These are phyloP conservation scores for Seira musarum DNA, from an alignment of 2,888 invertebrate genomes.

Conservation along the genomic window DNA sequence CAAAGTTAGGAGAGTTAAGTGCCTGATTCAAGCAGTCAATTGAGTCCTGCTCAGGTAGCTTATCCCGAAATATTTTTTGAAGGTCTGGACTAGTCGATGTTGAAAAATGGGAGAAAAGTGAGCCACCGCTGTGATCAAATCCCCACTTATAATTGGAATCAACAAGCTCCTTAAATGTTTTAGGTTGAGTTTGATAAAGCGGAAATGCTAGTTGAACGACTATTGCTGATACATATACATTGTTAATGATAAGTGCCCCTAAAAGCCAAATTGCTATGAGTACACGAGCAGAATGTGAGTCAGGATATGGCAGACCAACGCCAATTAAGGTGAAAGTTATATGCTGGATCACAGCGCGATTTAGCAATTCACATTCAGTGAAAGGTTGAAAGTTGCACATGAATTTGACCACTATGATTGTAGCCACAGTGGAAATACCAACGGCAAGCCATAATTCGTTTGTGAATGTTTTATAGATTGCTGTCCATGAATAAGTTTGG, in stretches of 20 bases:
- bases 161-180: slow-evolving; percentile 37
- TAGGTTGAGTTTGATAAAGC: slow-evolving; percentile 29
- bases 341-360: slow-evolving; percentile 2
- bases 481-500: slow-evolving; percentile 36
- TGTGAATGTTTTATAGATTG: slow-evolving; percentile 36
- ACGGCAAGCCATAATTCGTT: slow-evolving; percentile 18
- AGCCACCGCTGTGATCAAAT: slow-evolving; percentile 49
- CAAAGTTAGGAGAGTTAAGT: slow-evolving; percentile 39
- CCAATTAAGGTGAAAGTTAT: slow-evolving; percentile 20
- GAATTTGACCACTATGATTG: neutral
- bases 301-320: slow-evolving; percentile 10
- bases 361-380: neutral
- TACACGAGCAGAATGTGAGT: neutral
- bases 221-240: slow-evolving; percentile 40
- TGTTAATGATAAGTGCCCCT: slow-evolving; percentile 28
- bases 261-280: slow-evolving; percentile 39
- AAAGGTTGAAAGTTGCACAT: too few species aligned
- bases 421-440: neutral
- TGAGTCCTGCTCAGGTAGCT: slow-evolving; percentile 32
- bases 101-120: slow-evolving; percentile 42
- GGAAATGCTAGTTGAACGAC: slow-evolving; percentile 48
- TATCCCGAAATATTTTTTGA: slow-evolving; percentile 20
- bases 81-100: slow-evolving; percentile 40
- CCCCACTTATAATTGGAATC: slow-evolving; percentile 48
- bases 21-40: slow-evolving; percentile 43